These are phyloP conservation scores for Ahaetulla prasina DNA, from an alignment of 2,113 vertebrate genomes.

Conservation along the genomic window DNA sequence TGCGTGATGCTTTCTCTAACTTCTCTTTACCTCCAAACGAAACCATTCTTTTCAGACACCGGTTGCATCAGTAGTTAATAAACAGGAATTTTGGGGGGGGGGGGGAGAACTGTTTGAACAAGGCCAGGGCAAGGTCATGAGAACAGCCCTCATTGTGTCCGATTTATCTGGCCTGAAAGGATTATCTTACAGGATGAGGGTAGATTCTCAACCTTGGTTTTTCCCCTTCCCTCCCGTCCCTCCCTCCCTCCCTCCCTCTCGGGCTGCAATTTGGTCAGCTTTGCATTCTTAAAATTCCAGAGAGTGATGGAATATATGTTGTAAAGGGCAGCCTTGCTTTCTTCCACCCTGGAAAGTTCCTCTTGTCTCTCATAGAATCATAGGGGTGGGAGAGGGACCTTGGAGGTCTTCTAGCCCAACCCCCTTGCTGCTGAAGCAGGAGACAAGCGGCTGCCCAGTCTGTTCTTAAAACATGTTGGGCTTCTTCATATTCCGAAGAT, in stretches of 20 bases:
- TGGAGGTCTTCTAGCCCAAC: too few relatives aligned
- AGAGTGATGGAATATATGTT: slow-evolving; percentile 39
- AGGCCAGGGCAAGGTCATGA: slow-evolving; percentile 62
- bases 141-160: slow-evolving; percentile 64
- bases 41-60: background rate
- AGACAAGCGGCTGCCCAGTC: too few relatives aligned
- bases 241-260: too few relatives aligned
- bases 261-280: slow-evolving; percentile 47
- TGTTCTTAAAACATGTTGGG: too few relatives aligned
- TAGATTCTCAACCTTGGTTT: slow-evolving; percentile 57
- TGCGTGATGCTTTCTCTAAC: rapidly evolving
- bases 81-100: slow-evolving; percentile 19
- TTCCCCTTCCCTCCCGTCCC: slow-evolving; percentile 19
- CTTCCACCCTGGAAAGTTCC: slow-evolving; percentile 35
- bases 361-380: background rate
- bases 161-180: slow-evolving; percentile 63
- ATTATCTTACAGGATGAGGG: slow-evolving; percentile 68
- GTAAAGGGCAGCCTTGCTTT: slow-evolving; percentile 44
- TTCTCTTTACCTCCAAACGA: background rate
- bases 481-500: too few relatives aligned
- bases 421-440: too few relatives aligned
- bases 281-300: slow-evolving; percentile 68
- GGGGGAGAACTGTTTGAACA: slow-evolving; percentile 18
- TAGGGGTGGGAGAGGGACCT: background rate
- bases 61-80: slow-evolving; percentile 1